Evolutionary conservation across 2,797 vertebrate species (phyloP).

Genomic region (Halcyon badia): DNA sequence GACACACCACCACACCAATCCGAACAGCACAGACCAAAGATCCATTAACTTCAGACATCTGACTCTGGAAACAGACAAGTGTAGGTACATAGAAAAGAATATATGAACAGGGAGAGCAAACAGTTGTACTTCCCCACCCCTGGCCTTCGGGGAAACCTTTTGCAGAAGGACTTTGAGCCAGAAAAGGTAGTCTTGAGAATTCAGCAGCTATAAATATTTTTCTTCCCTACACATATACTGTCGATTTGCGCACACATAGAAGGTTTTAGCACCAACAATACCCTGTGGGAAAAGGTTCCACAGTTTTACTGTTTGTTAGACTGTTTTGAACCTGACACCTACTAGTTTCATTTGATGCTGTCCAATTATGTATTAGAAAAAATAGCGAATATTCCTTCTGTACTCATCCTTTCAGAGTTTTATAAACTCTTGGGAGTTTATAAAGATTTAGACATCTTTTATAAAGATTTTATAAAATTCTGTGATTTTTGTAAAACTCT

Average conservation of each 20-base stretch:
- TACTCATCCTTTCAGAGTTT: not conserved
- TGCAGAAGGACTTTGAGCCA: not conserved
- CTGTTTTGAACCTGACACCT: not conserved
- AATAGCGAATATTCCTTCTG: not conserved
- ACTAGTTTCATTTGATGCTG: not conserved
- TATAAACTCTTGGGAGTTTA: not conserved
- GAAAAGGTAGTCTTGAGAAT: not conserved
- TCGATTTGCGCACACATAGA: not conserved
- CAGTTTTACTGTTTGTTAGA: not conserved
- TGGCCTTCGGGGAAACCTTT: not conserved
- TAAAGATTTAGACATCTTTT: not conserved
- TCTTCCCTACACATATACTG: not conserved
- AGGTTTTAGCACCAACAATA: not conserved
- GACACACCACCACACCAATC: not conserved
- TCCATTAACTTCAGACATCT: not conserved
- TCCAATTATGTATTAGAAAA: not conserved
- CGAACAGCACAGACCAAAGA: not conserved
- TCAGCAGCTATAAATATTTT: not conserved
- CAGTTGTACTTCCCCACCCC: not conserved
- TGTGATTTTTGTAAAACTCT: not conserved
- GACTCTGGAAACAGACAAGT: not conserved
- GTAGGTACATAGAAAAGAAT: not conserved
- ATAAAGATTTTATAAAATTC: not conserved
- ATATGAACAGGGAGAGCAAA: not conserved
- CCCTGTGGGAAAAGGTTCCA: not conserved